These are phyloP conservation scores for Lochmaea crataegi DNA, from an alignment of 2,888 invertebrate species.

Conservation along the genomic window DNA sequence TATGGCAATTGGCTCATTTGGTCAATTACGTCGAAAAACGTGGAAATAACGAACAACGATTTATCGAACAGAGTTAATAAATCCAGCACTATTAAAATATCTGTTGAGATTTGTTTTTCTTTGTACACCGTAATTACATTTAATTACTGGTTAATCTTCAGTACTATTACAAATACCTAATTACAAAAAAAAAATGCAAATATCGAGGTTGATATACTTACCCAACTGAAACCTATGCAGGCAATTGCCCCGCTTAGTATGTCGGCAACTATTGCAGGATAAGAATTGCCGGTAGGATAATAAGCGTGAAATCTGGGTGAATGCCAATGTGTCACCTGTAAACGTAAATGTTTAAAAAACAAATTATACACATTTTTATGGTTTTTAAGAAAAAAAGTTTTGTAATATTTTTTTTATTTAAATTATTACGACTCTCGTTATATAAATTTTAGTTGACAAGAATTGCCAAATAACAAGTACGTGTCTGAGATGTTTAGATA, in stretches of 20 bases:
- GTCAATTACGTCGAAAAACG: too few relatives aligned
- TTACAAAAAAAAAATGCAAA: slow-evolving; percentile 16
- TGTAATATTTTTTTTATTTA: too few relatives aligned
- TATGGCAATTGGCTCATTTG: too few relatives aligned
- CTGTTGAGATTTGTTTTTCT: too few relatives aligned
- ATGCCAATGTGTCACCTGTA: slow-evolving; percentile 92
- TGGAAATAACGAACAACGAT: too few relatives aligned
- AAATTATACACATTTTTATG: slow-evolving; percentile 7
- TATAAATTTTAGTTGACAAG: too few relatives aligned
- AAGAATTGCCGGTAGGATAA: slow-evolving; percentile 93
- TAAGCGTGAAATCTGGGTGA: slow-evolving; percentile 96
- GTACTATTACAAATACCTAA: not conserved
- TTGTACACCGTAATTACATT: not conserved
- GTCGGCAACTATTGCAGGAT: slow-evolving; percentile 93
- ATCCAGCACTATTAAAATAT: too few relatives aligned
- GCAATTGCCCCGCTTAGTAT: slow-evolving; percentile 95
- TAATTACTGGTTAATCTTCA: not conserved
- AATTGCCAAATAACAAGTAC: too few relatives aligned
- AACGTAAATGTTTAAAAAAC: slow-evolving; percentile 40
- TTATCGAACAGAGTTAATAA: too few relatives aligned
- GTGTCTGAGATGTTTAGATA: too few relatives aligned
- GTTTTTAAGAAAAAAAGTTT: not conserved
- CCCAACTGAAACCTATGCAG: slow-evolving; percentile 97
- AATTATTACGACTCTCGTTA: too few relatives aligned
- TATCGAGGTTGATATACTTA: slow-evolving; percentile 64